These are phyloP conservation scores for Mythimna lalbum DNA, from an alignment of 2,888 invertebrate genomes.

Conservation along the genomic window DNA sequence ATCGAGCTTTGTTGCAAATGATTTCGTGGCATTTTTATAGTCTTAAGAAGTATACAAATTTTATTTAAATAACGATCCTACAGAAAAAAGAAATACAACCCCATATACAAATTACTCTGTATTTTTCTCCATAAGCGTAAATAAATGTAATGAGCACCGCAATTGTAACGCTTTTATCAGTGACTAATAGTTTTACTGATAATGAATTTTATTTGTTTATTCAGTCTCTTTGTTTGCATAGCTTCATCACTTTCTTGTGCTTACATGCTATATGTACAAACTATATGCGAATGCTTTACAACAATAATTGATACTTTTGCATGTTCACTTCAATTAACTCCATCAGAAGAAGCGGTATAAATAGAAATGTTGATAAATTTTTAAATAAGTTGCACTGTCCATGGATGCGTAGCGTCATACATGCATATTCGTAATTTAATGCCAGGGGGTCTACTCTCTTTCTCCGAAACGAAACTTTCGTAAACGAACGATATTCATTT, in stretches of 20 bases:
- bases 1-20: background rate
- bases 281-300: conserved; percentile 28
- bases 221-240: conserved; percentile 20
- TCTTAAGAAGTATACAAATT: background rate
- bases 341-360: background rate
- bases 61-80: background rate
- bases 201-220: conserved; percentile 34
- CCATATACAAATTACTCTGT: background rate
- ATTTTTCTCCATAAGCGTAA: background rate
- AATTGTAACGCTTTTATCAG: conserved; percentile 15
- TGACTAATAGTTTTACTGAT: conserved; percentile 27
- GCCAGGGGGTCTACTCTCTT: no score
- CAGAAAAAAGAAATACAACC: background rate
- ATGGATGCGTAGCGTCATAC: no score
- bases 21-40: background rate
- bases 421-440: no score
- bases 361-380: background rate
- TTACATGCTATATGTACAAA: background rate
- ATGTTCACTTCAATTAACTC: background rate
- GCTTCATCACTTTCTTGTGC: background rate
- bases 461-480: no score
- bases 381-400: background rate
- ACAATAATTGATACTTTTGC: background rate
- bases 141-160: background rate
- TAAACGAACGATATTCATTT: no score